These are phyloP conservation scores for Nemopilema nomurai DNA, from an alignment of 30 jellyfish, hydroid and myxozoan species.

Conservation along the genomic window DNA sequence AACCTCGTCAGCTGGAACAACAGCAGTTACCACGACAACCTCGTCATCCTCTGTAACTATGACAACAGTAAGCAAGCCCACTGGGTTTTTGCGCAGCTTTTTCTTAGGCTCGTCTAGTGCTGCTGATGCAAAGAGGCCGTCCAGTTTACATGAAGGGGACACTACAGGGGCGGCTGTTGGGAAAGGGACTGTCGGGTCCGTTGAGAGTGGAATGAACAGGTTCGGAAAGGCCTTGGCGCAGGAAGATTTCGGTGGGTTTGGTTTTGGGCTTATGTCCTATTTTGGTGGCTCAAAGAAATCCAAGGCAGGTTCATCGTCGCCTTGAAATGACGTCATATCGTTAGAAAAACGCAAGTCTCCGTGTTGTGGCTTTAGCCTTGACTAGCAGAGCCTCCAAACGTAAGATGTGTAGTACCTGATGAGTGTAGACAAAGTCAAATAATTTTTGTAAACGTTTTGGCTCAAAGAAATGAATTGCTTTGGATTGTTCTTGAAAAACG, in stretches of 20 bases:
- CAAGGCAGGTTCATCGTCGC: neutral
- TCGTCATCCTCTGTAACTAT: constrained; percentile 15
- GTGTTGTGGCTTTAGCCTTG: neutral
- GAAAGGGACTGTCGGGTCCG: constrained; percentile 44
- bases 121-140: constrained; percentile 47
- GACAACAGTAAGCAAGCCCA: constrained; percentile 34
- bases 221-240: constrained; percentile 70
- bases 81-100: constrained; percentile 63
- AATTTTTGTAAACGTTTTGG: neutral
- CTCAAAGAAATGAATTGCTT: neutral
- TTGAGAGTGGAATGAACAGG: constrained; percentile 69
- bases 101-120: constrained; percentile 45
- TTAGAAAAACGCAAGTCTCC: neutral
- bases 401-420: neutral
- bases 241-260: constrained; percentile 67
- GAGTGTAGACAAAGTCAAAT: neutral
- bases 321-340: neutral
- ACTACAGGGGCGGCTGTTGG: constrained; percentile 4
- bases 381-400: neutral
- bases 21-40: constrained; percentile 25
- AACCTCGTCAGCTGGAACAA: constrained; percentile 9
- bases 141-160: constrained; percentile 49
- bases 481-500: neutral
- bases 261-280: constrained; percentile 74
- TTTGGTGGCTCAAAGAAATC: constrained; percentile 58